These are phyloP conservation scores for Pseudorectes ferrugineus DNA, from an alignment of 2,113 vertebrate genomes.

Conservation along the genomic window DNA sequence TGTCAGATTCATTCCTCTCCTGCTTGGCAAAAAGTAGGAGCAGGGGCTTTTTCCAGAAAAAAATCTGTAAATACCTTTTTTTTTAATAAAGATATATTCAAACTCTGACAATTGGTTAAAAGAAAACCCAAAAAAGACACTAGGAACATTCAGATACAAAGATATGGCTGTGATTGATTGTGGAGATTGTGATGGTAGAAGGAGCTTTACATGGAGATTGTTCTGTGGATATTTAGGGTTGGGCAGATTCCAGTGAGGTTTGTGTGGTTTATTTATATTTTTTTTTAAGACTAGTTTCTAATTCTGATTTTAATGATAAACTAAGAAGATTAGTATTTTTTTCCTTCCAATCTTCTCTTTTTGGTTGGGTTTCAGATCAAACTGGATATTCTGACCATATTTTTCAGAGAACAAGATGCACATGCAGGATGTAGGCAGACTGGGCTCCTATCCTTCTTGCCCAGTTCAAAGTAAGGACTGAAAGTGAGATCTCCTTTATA, in stretches of 20 bases:
- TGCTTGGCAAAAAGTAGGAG: neutral
- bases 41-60: neutral
- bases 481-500: neutral
- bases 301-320: neutral
- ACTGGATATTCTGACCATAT: neutral
- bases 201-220: neutral
- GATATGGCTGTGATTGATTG: neutral
- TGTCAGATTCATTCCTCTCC: neutral
- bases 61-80: neutral
- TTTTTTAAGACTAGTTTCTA: neutral
- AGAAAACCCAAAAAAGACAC: rapidly evolving
- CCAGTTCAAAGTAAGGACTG: neutral
- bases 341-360: neutral
- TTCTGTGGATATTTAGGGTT: neutral
- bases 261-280: rapidly evolving
- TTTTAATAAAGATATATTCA: neutral
- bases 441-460: neutral
- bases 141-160: neutral
- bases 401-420: neutral
- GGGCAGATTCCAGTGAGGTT: neutral
- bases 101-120: neutral
- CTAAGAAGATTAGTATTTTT: neutral
- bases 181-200: neutral
- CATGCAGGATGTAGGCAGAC: neutral
- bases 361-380: neutral